A percentile compares a stretch with the other conserved stretches of the same genome.
Evolutionary conservation across 2,888 invertebrate species (phyloP).

Genomic region (Tenthredo notha): DNA sequence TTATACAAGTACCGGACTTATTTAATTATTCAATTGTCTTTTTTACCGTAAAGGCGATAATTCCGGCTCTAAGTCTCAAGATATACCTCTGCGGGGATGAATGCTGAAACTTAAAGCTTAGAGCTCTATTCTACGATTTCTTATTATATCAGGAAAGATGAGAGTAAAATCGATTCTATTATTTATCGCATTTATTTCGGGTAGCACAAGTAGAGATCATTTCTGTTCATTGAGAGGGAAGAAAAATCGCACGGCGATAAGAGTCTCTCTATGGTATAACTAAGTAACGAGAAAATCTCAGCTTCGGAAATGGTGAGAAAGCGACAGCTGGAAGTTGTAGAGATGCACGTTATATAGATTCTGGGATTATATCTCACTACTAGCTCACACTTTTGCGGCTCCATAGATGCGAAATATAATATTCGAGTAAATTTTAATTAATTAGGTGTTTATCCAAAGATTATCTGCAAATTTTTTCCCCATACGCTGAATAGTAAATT

Average conservation of each 20-base stretch:
- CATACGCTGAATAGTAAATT: background rate
- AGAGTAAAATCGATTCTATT: background rate
- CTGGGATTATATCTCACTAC: background rate
- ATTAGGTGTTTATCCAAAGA: background rate
- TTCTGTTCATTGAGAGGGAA: background rate
- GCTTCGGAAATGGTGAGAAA: background rate
- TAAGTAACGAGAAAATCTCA: background rate
- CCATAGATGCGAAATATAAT: background rate
- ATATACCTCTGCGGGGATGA: background rate
- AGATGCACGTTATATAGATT: background rate
- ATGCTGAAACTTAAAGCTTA: background rate
- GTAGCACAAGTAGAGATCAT: background rate
- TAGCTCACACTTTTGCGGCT: background rate
- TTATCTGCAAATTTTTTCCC: background rate
- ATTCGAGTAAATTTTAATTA: background rate
- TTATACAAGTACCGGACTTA: background rate
- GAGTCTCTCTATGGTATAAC: background rate
- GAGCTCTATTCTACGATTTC: background rate
- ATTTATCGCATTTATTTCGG: background rate
- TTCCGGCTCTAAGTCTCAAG: background rate
- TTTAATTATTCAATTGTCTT: background rate
- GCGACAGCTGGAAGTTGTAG: background rate
- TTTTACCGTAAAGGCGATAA: background rate
- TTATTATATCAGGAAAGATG: background rate
- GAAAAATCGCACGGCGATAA: background rate